Evolutionary conservation across 2,797 vertebrate species (phyloP), one percentile per base, ranked within the genome.

Genomic region (Molossus alvarezi): DNA sequence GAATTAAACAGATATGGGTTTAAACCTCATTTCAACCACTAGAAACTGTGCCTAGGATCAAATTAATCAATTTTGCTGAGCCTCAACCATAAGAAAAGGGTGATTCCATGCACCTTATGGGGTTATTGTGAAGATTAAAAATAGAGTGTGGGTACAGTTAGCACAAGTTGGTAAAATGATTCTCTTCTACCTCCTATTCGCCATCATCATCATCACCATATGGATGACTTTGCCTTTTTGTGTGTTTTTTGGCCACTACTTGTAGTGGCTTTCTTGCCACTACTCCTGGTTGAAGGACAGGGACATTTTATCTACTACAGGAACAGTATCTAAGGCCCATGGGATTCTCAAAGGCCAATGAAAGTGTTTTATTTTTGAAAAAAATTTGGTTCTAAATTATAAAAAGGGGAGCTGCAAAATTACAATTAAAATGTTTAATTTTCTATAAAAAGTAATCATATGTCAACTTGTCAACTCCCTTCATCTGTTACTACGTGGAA

Each of bases 331-430:
- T 62, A 76, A 25, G 29, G 62, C 9, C 21, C 85, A 69, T 14
- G 25, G 81, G 48, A 91, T 55, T 88, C 33, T 62, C 84, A 77
- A 86, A 81, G 77, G 62, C 41, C 18, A 64, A n/a, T 64, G n/a
- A 25, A 84, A 72, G 29, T 76, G 29, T 81, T 90, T 81, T 51
- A 20, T 23, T 67, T 60, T 57, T 23, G 14, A 64, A 53, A 72
- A 72, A 93, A 64, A 27, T 57, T 45, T 90, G 25, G 4, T n/a
- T 84, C n/a, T 18, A 48, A 90, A 93, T 14, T 88, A 23, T 45
- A 92, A 82, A 88, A 88, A 71, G 65, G 53, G 53, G 93, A 82
- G 6, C 53, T 75, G 15, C 4, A 83, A 71, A 83, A 71, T 58
- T 88, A 25, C 10, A 87, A 65, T 67, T 33, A 79, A 88, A 67